phyloP scores from a whole-genome alignment of 2,113 vertebrate genomes.

The Nothobranchius kuhntae region DNA sequence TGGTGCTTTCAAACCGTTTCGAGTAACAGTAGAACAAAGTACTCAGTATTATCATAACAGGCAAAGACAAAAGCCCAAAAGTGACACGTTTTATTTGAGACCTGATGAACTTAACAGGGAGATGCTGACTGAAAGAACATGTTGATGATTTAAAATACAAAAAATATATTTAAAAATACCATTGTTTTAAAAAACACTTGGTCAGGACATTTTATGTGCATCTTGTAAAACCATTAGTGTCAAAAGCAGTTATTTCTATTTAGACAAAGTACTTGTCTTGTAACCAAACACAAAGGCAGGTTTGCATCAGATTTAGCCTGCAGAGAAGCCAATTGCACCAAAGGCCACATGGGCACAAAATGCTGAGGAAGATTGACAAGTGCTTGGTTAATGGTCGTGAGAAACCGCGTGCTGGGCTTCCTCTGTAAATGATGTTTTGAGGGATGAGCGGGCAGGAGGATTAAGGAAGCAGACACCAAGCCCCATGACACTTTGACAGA shows the following conservation, averaged over 20 bases:
- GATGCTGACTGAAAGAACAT: not conserved
- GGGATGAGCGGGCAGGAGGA: conserved; percentile 28
- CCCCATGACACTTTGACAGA: conserved; percentile 74
- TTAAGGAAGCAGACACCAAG: conserved; percentile 38
- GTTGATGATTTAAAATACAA: not conserved
- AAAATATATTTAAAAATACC: not conserved
- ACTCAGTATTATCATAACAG: conserved; percentile 40
- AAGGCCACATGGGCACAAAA: conserved; percentile 25
- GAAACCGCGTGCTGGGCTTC: conserved; percentile 49
- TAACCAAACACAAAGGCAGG: not conserved
- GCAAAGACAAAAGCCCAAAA: conserved; percentile 12
- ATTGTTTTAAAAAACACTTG: not conserved
- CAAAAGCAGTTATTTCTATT: too few species aligned
- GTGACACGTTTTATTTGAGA: conserved; percentile 22
- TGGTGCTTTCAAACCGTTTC: conserved; percentile 7
- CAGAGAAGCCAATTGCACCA: conserved; percentile 18
- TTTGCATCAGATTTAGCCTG: conserved; percentile 24
- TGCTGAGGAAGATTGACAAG: conserved; percentile 56
- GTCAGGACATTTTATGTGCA: too few species aligned
- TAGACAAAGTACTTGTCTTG: too few species aligned
- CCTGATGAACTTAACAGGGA: conserved; percentile 5
- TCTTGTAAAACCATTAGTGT: too few species aligned
- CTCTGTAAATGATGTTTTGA: conserved; percentile 47
- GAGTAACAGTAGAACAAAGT: conserved; percentile 6
- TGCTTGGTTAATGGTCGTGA: conserved; percentile 69